A percentile compares a stretch with the other conserved stretches of the same genome.
Evolutionary conservation across 2,888 invertebrate genomes (phyloP).

Genomic region (Boloria selene): DNA sequence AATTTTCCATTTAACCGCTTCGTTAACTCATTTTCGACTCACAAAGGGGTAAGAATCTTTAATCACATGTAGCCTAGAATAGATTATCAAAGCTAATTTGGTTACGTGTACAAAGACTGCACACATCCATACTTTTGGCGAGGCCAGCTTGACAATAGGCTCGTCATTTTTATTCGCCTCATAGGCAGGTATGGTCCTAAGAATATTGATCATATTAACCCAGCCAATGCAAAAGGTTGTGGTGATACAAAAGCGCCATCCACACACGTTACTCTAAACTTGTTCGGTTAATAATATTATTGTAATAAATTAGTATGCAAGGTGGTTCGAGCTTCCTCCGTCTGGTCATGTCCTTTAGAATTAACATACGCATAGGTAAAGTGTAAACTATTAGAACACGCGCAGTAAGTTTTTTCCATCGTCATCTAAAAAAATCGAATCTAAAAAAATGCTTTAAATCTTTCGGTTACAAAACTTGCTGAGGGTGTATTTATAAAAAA

Average conservation of each 20-base stretch:
- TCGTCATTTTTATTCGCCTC: slow-evolving; percentile 66
- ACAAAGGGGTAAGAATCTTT: slow-evolving; percentile 43
- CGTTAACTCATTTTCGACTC: slow-evolving; percentile 47
- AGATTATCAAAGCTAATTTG: slow-evolving; percentile 52
- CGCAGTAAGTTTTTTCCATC: slow-evolving; percentile 19
- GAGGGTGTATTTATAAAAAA: neutral
- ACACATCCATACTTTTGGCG: slow-evolving; percentile 63
- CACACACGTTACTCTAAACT: slow-evolving; percentile 47
- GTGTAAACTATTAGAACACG: slow-evolving; percentile 27
- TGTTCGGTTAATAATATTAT: slow-evolving; percentile 54
- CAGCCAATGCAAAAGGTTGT: slow-evolving; percentile 46
- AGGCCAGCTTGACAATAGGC: slow-evolving; percentile 62
- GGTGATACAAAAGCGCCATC: slow-evolving; percentile 39
- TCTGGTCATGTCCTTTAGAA: slow-evolving; percentile 63
- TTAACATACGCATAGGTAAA: slow-evolving; percentile 51
- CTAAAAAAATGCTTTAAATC: neutral
- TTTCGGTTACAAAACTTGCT: slow-evolving; percentile 5
- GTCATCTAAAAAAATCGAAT: slow-evolving; percentile 1
- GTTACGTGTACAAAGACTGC: slow-evolving; percentile 49
- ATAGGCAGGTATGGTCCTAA: slow-evolving; percentile 51
- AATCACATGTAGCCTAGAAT: slow-evolving; percentile 39
- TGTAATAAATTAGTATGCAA: slow-evolving; percentile 71
- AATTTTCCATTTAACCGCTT: slow-evolving; percentile 65
- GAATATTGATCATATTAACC: slow-evolving; percentile 67
- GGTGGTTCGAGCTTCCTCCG: slow-evolving; percentile 60